Evolutionary conservation across 2,888 invertebrate genomes (phyloP), one percentile per base, ranked within the genome.

Genomic region (Andrena haemorrhoa): DNA sequence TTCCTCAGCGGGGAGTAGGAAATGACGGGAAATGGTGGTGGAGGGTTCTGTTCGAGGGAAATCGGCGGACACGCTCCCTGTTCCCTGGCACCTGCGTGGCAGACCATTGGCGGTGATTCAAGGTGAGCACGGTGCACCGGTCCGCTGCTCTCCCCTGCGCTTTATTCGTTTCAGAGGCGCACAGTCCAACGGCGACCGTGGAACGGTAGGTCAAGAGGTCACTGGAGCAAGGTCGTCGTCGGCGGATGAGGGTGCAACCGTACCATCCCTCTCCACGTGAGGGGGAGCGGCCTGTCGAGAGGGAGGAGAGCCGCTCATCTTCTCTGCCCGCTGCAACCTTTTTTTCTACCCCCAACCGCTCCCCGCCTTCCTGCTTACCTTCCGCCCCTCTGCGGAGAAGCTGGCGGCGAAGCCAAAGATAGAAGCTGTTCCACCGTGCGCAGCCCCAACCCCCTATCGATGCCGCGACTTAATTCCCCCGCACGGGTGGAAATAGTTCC

Each of bases 211-310:
- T 88, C 88, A 88, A 88, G 84, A 87, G 89, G 88, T 87, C 73
- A 88, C 87, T 86, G 88, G 88, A 87, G 89, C 88, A 88, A 88
- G 88, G 88, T 87, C 89, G 86, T 56, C 47, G 60, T 60, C 68
- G 71, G 61, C 75, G 75, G 64, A 68, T 78, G 83, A 81, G 82
- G 65, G 85, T 83, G 85, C 87, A 64, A 69, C 70, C 69, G 74
- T 74, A 35, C 71, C 74, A 82, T 84, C 87, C 75, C 71, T 79
- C 79, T 60, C 10, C 75, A 6, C 65, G 64, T 68, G 23, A 61
- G 47, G 5, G 33, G 53, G 68, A 47, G 63, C 29, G 74, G 33
- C 6, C 31, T n/a, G 47, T 56, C 29, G 41, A 68, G 60, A 72
- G 65, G 49, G 49, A 20, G 35, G 35, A 64, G 51, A 49, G 31